phyloP scores from a whole-genome alignment of 2,797 vertebrate species.

The Lerista edwardsae region DNA sequence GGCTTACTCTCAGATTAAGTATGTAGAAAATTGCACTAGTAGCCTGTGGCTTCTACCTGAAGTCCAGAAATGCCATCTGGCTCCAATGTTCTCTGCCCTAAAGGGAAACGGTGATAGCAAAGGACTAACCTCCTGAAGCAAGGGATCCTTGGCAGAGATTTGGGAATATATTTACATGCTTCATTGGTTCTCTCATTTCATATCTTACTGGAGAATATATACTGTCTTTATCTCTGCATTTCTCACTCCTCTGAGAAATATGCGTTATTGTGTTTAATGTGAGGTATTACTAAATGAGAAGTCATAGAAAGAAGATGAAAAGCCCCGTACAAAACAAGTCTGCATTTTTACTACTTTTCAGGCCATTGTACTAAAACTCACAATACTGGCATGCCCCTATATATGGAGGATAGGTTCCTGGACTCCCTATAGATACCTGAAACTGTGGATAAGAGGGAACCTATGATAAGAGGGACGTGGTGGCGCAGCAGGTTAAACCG shows the following conservation, averaged over 20 bases:
- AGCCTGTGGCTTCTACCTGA: constrained; percentile 9
- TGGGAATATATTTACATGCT: constrained; percentile 30
- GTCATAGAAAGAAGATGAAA: constrained; percentile 19
- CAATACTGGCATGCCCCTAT: too few relatives aligned
- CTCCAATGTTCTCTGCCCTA: constrained; percentile 19
- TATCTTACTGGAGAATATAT: constrained; percentile 22
- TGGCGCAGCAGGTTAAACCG: too few relatives aligned
- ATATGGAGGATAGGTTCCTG: too few relatives aligned
- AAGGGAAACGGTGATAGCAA: constrained; percentile 33
- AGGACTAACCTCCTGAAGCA: constrained; percentile 29
- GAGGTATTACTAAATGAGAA: constrained; percentile 27
- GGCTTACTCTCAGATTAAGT: too few relatives aligned
- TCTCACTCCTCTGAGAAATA: constrained; percentile 30
- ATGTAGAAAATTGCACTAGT: not conserved
- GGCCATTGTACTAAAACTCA: constrained; percentile 14
- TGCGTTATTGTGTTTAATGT: constrained; percentile 32
- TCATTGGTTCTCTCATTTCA: constrained; percentile 40
- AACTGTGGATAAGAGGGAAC: too few relatives aligned
- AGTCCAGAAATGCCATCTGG: not conserved
- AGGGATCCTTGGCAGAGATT: constrained; percentile 40
- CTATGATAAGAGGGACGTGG: too few relatives aligned
- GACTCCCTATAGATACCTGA: too few relatives aligned
- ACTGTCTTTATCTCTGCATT: constrained; percentile 39
- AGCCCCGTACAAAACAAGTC: constrained; percentile 25
- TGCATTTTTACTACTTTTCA: not conserved